Conservation (phyloP, 1,140 invertebrate species). For the Dendrolimus punctatus region DNA sequence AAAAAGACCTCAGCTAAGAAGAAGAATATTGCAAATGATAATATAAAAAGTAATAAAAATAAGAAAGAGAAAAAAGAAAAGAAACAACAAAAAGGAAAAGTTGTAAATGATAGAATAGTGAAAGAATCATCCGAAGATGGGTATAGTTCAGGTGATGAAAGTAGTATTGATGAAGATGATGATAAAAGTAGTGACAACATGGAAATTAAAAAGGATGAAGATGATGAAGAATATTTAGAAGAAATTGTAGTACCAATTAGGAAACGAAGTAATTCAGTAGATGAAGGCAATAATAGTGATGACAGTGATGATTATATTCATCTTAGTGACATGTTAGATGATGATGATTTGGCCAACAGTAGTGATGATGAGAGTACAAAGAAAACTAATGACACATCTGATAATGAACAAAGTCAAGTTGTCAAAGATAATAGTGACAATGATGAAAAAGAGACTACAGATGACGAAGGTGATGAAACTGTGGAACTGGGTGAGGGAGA, state of each 20-base stretch:
- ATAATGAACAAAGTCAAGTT: constrained; percentile 13
- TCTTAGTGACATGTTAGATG: constrained; percentile 52
- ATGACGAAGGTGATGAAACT: constrained; percentile 15
- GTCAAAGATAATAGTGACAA: constrained; percentile 15
- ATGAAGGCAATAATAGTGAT: constrained; percentile 48
- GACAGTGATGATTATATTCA: constrained; percentile 54
- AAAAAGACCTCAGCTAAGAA: constrained; percentile 51
- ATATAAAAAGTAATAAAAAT: constrained; percentile 35
- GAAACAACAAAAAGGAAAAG: constrained; percentile 20
- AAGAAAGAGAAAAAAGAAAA: constrained; percentile 17
- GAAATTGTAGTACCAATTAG: constrained; percentile 40
- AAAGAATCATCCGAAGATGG: constrained; percentile 55
- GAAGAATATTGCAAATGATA: constrained; percentile 23
- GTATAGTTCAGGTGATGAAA: constrained; percentile 19
- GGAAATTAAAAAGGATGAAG: constrained; percentile 8
- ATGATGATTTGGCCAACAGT: constrained; percentile 40
- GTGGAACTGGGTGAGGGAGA: constrained; percentile 14
- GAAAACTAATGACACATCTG: constrained; percentile 14
- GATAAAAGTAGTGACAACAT: constrained; percentile 10
- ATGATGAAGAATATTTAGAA: constrained; percentile 35
- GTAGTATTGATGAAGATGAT: constrained; percentile 42
- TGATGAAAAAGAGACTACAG: constrained; percentile 4
- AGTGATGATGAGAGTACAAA: constrained; percentile 35
- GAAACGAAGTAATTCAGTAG: constrained; percentile 35
- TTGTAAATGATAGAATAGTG: constrained; percentile 20